Evolutionary conservation across 2,888 invertebrate genomes (phyloP).

Genomic region (Hyposoter dolosus): DNA sequence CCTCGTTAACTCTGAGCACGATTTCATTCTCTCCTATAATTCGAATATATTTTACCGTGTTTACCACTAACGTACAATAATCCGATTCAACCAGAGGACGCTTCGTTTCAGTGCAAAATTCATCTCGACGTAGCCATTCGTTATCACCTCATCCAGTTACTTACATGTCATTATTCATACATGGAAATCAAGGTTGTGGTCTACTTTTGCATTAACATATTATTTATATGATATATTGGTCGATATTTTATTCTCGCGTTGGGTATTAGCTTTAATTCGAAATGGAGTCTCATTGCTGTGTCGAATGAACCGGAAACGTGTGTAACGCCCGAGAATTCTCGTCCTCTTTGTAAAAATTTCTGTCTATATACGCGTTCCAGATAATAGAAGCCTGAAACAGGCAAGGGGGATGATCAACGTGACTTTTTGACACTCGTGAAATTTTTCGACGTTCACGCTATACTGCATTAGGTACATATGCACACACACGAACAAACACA

Average conservation of each 20-base stretch:
- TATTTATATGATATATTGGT: background rate
- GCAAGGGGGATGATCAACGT: conserved; percentile 48
- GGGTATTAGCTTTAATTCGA: conserved; percentile 60
- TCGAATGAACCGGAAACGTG: conserved; percentile 66
- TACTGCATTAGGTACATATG: conserved; percentile 35
- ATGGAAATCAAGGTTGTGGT: conserved; percentile 35
- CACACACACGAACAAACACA: background rate
- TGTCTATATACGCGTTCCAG: background rate
- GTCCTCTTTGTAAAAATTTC: conserved; percentile 10
- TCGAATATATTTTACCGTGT: conserved; percentile 13
- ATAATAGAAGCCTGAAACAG: conserved; percentile 20
- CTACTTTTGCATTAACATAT: conserved; percentile 24
- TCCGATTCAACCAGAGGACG: conserved; percentile 35
- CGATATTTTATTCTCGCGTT: conserved; percentile 35
- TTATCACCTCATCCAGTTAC: conserved; percentile 20
- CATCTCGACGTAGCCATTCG: conserved; percentile 4
- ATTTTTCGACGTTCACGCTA: conserved; percentile 63
- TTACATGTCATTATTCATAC: conserved; percentile 6
- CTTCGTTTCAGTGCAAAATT: conserved; percentile 15
- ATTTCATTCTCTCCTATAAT: conserved; percentile 42
- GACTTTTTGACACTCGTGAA: conserved; percentile 69
- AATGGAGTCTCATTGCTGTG: conserved; percentile 60
- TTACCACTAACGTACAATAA: conserved; percentile 26
- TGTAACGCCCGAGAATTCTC: conserved; percentile 44
- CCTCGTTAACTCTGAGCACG: conserved; percentile 47